These are phyloP conservation scores for Liodrosophila aerea DNA, from an alignment of 2,888 invertebrate genomes.

Conservation along the genomic window DNA sequence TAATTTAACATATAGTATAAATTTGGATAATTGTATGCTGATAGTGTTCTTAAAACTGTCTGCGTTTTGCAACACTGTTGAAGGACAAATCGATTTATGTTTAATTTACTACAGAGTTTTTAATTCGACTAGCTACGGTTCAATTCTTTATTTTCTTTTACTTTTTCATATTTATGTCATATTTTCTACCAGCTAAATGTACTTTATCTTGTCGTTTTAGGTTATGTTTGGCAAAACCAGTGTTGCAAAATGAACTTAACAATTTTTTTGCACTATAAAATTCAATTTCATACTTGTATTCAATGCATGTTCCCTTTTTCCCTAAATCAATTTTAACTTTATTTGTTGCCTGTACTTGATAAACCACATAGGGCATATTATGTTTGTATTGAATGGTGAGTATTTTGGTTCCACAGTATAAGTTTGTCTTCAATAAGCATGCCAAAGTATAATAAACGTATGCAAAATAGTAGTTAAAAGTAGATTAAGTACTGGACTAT, in stretches of 20 bases:
- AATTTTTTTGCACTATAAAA: neutral
- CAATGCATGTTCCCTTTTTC: neutral
- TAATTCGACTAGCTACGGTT: too few relatives aligned
- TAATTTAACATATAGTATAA: too few relatives aligned
- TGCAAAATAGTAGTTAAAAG: slow-evolving; percentile 20
- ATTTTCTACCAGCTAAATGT: too few relatives aligned
- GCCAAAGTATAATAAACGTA: slow-evolving; percentile 33
- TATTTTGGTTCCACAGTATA: neutral
- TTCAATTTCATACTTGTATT: too few relatives aligned
- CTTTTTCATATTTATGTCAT: too few relatives aligned
- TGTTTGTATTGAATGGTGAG: neutral
- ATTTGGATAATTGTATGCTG: too few relatives aligned
- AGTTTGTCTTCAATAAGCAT: slow-evolving; percentile 26
- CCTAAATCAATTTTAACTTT: neutral
- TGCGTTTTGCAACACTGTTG: neutral
- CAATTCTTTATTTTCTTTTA: too few relatives aligned
- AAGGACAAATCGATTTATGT: too few relatives aligned
- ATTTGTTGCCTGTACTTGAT: neutral
- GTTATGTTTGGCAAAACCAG: neutral
- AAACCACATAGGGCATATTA: neutral
- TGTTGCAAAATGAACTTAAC: slow-evolving; percentile 5
- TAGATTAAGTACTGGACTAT: slow-evolving; percentile 14
- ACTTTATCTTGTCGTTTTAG: neutral
- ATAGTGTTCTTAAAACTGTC: neutral
- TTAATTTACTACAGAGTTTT: too few relatives aligned